phyloP scores from a whole-genome alignment of 2,888 invertebrate species.

The Pyrrhosoma nymphula region DNA sequence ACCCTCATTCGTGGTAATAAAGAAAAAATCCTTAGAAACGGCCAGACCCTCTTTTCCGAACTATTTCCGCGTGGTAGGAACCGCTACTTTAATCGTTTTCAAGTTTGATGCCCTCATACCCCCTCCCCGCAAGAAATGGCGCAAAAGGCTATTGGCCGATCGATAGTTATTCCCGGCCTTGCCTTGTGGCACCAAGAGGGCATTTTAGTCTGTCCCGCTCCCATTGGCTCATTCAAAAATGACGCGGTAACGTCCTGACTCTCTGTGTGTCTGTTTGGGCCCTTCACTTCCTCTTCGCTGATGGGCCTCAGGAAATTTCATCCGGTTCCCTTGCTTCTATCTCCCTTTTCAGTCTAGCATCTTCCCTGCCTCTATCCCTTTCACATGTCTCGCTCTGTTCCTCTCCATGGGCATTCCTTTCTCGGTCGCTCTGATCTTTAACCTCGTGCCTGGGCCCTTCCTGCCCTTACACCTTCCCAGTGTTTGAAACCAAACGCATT shows the following conservation, averaged over 20 bases:
- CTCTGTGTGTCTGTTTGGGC: background rate
- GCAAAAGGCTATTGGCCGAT: conserved; percentile 39
- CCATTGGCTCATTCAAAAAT: conserved; percentile 19
- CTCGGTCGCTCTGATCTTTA: background rate
- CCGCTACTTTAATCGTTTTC: conserved; percentile 17
- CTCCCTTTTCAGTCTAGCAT: background rate
- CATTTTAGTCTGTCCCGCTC: conserved; percentile 2
- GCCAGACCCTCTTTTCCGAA: background rate
- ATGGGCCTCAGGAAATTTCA: background rate
- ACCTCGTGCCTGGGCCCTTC: background rate
- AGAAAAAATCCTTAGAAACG: background rate
- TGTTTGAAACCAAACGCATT: too few relatives aligned
- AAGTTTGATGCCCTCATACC: background rate
- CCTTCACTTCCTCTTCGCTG: background rate
- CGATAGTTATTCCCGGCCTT: conserved; percentile 36
- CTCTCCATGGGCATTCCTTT: background rate
- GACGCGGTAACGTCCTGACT: background rate
- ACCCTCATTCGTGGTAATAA: background rate
- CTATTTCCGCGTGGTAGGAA: background rate
- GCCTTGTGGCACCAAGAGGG: conserved; percentile 36
- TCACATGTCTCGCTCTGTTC: background rate
- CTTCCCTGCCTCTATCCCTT: background rate
- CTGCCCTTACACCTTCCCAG: too few relatives aligned
- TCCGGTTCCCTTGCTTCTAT: background rate
- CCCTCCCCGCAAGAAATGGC: background rate